Conservation (phyloP, 2,888 invertebrate species). For the Prosopocoilus inquinatus region DNA sequence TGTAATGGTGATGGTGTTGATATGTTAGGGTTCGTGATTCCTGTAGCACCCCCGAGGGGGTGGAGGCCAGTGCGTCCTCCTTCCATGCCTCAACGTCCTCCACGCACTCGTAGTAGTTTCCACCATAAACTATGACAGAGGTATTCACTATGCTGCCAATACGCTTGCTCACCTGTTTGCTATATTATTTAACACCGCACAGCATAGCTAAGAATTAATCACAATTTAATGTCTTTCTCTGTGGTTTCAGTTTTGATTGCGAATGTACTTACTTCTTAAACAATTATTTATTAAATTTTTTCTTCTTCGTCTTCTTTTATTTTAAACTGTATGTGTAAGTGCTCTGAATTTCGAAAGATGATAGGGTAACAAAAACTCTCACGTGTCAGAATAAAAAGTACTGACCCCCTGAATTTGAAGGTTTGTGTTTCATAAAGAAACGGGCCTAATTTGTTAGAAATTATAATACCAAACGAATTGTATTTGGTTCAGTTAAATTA, state of each 20-base stretch:
- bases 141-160: constrained; percentile 23
- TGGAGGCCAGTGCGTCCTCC: constrained; percentile 61
- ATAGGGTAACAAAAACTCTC: too few relatives aligned
- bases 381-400: too few relatives aligned
- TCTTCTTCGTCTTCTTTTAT: too few relatives aligned
- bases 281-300: too few relatives aligned
- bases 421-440: too few relatives aligned
- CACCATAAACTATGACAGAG: constrained; percentile 44
- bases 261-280: too few relatives aligned
- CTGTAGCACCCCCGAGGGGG: constrained; percentile 46
- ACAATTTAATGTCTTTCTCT: background rate
- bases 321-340: background rate
- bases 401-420: too few relatives aligned
- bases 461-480: too few relatives aligned
- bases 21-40: constrained; percentile 14
- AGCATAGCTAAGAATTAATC: constrained; percentile 1
- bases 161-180: constrained; percentile 24
- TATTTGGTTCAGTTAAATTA: too few relatives aligned
- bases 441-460: too few relatives aligned
- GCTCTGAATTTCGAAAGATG: too few relatives aligned
- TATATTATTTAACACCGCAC: constrained; percentile 9
- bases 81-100: constrained; percentile 59
- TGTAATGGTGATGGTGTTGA: constrained; percentile 18
- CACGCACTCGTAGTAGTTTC: constrained; percentile 55
- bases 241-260: too few relatives aligned